Evolutionary conservation across 37 sponge, comb jelly and placozoan genomes (phyloP).

Genomic region (Aplysina aerophoba): DNA sequence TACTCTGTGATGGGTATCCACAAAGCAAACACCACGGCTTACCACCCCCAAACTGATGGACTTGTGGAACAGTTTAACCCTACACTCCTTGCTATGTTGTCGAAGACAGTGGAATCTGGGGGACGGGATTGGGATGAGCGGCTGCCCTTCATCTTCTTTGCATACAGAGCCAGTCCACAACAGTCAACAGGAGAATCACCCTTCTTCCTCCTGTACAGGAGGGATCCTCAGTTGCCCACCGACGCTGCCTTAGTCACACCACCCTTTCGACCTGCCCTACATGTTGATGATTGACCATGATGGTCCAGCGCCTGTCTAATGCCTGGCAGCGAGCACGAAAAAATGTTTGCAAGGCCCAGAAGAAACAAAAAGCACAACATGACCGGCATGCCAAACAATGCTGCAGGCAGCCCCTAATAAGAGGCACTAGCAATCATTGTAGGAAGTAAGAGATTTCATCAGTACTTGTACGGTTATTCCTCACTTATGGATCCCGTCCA

Average conservation of each 20-base stretch:
- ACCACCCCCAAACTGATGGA: slow-evolving; percentile 66
- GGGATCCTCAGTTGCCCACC: slow-evolving; percentile 40
- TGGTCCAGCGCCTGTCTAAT: no score
- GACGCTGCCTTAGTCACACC: neutral
- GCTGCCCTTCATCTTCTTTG: slow-evolving; percentile 43
- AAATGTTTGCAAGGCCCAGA: no score
- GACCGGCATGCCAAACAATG: no score
- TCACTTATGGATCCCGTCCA: no score
- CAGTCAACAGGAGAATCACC: slow-evolving; percentile 34
- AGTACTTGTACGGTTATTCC: no score
- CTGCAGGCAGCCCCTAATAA: no score
- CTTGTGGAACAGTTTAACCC: slow-evolving; percentile 51
- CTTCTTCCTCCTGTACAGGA: slow-evolving; percentile 43
- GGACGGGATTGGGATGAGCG: slow-evolving; percentile 40
- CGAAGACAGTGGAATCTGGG: slow-evolving; percentile 19
- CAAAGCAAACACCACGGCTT: slow-evolving; percentile 60
- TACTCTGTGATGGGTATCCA: slow-evolving; percentile 40
- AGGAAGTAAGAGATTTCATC: no score
- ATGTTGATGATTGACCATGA: slow-evolving; percentile 29
- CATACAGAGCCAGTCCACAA: slow-evolving; percentile 40
- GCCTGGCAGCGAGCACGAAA: no score
- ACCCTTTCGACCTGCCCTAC: neutral
- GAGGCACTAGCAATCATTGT: no score
- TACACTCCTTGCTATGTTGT: slow-evolving; percentile 33
- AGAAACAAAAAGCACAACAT: no score